A percentile compares a stretch with the other conserved stretches of the same genome.
Evolutionary conservation across 2,113 vertebrate species (phyloP).

Genomic region (Rynchops niger): DNA sequence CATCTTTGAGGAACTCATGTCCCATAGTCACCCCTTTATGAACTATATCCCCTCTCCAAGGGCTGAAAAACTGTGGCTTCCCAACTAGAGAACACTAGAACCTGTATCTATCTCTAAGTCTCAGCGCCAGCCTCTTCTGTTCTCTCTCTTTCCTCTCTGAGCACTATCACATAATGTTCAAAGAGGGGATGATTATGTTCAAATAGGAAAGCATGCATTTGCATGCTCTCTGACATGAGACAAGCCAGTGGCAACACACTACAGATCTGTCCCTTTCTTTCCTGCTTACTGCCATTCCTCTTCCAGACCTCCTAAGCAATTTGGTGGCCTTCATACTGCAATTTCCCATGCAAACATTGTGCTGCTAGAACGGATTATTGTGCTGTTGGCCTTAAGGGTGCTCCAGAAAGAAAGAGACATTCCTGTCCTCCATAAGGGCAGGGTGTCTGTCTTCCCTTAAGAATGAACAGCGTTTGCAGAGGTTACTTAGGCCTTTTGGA

Average conservation of each 20-base stretch:
- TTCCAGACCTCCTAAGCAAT: not conserved
- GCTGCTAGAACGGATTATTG: not conserved
- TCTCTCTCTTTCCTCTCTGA: not conserved
- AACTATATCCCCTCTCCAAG: not conserved
- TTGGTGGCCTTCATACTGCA: not conserved
- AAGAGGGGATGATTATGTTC: not conserved
- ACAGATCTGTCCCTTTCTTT: not conserved
- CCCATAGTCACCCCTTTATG: not conserved
- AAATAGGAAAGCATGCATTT: not conserved
- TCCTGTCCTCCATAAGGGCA: not conserved
- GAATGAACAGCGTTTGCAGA: not conserved
- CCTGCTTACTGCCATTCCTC: not conserved
- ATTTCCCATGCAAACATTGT: not conserved
- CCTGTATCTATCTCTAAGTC: not conserved
- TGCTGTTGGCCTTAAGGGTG: not conserved
- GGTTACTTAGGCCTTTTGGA: not conserved
- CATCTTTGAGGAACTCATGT: not conserved
- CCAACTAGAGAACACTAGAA: not conserved
- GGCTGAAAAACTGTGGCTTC: not conserved
- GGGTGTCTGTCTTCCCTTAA: not conserved
- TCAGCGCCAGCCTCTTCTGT: not conserved
- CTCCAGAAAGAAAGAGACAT: not conserved
- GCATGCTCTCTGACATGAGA: not conserved
- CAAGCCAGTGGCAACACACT: not conserved
- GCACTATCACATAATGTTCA: not conserved